Percentiles rank a stretch among this genome's conserved stretches.
Conservation (phyloP, 2,113 vertebrate genomes). For the Lycaon pictus region DNA sequence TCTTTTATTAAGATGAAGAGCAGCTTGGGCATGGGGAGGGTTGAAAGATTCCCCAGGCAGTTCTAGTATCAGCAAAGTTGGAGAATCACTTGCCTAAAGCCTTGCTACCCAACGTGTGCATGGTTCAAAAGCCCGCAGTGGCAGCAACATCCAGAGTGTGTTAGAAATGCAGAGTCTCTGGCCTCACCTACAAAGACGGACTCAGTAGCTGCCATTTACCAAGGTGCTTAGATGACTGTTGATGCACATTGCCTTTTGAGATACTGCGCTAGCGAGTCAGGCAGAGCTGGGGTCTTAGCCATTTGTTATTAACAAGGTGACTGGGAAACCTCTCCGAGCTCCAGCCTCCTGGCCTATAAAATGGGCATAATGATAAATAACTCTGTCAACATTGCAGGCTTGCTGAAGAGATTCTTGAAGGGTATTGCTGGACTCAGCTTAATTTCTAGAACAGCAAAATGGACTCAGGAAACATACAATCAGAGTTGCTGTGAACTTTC, state of each 20-base stretch:
- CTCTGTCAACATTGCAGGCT: neutral
- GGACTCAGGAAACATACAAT: neutral
- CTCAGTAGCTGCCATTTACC: neutral
- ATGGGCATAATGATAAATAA: conserved; percentile 1
- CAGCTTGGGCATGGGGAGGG: neutral
- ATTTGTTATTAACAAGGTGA: neutral
- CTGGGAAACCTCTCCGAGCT: neutral
- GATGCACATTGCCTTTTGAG: neutral
- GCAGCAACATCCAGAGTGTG: neutral
- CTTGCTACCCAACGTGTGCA: neutral
- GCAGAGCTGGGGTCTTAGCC: neutral
- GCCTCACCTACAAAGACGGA: neutral
- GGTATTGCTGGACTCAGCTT: neutral
- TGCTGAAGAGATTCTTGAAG: neutral
- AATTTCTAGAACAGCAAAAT: neutral
- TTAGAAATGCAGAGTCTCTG: neutral
- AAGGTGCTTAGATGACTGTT: neutral
- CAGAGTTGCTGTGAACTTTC: neutral
- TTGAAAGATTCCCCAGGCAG: neutral
- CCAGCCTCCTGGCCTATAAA: neutral
- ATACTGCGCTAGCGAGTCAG: neutral
- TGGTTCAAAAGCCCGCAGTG: neutral
- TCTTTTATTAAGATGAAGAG: neutral
- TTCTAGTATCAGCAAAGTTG: conserved; percentile 20
- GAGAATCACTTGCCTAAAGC: neutral